Conservation (phyloP, 2,797 vertebrate species). For the Microctenopoma steveboyesi region DNA sequence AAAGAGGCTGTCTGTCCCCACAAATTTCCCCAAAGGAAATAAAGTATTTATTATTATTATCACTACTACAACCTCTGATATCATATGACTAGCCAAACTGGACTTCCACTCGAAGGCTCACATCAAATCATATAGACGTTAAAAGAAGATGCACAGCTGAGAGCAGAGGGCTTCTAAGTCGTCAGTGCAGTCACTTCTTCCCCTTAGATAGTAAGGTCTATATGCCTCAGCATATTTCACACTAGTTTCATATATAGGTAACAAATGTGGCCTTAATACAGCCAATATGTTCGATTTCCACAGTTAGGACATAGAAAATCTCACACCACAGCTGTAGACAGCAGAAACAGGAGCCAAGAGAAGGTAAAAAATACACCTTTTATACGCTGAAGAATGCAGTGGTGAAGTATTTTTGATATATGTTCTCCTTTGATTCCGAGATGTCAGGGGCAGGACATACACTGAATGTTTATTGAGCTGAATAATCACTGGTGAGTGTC, state of each 20-base stretch:
- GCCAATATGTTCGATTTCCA: not conserved
- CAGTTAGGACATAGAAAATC: not conserved
- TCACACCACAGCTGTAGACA: not conserved
- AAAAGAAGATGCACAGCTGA: not conserved
- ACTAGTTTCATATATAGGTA: not conserved
- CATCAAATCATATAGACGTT: not conserved
- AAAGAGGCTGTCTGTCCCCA: too few species aligned
- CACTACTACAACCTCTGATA: too few species aligned
- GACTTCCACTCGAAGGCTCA: not conserved
- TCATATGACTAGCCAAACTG: not conserved
- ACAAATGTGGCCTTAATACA: not conserved
- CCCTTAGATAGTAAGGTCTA: not conserved
- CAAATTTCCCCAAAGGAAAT: too few species aligned
- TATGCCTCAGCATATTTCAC: not conserved
- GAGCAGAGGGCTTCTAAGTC: not conserved
- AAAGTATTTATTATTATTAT: too few species aligned
- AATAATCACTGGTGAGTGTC: not conserved
- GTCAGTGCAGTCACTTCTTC: not conserved
- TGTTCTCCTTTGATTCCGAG: too few species aligned
- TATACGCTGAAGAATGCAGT: not conserved
- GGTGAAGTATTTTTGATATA: too few species aligned
- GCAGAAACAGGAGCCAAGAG: not conserved
- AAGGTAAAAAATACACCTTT: not conserved
- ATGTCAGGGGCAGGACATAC: not conserved
- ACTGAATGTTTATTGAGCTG: constrained; percentile 20